Evolutionary conservation across 2,113 vertebrate species (phyloP).

Genomic region (Varanus salvator): DNA sequence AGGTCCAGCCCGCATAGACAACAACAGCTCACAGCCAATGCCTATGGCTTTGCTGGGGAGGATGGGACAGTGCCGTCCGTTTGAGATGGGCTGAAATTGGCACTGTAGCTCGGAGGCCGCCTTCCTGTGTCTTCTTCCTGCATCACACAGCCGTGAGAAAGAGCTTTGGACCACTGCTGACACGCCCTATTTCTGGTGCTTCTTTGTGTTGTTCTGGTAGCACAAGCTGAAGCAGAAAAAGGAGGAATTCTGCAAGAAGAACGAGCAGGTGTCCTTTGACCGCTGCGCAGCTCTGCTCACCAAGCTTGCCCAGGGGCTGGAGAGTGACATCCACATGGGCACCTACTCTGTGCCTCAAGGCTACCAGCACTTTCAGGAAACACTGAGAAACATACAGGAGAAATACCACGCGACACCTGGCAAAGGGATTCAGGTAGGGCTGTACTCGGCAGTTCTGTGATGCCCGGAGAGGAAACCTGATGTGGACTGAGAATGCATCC

Average conservation of each 20-base stretch:
- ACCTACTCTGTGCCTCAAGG: conserved; percentile 49
- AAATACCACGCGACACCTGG: conserved; percentile 34
- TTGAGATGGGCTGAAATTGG: background rate
- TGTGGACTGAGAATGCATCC: background rate
- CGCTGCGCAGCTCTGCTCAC: conserved; percentile 45
- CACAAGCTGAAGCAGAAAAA: background rate
- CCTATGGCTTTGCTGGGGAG: too few relatives aligned
- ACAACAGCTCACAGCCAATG: too few relatives aligned
- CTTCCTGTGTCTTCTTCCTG: background rate
- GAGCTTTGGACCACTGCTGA: background rate
- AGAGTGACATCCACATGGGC: conserved; percentile 34
- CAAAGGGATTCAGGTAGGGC: conserved; percentile 62
- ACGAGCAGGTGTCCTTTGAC: conserved; percentile 41
- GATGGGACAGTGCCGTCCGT: background rate
- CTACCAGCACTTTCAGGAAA: conserved; percentile 29
- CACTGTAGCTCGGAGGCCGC: background rate
- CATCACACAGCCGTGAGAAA: background rate
- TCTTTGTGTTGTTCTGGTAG: background rate
- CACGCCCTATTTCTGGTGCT: background rate
- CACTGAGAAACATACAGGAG: conserved; percentile 24
- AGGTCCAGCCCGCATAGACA: too few relatives aligned
- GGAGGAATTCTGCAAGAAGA: conserved; percentile 42
- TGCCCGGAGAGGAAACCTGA: background rate
- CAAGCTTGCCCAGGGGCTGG: conserved; percentile 50
- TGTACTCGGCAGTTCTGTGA: background rate